Evolutionary conservation across 2,797 vertebrate genomes (phyloP).

Genomic region (Mallotus villosus): DNA sequence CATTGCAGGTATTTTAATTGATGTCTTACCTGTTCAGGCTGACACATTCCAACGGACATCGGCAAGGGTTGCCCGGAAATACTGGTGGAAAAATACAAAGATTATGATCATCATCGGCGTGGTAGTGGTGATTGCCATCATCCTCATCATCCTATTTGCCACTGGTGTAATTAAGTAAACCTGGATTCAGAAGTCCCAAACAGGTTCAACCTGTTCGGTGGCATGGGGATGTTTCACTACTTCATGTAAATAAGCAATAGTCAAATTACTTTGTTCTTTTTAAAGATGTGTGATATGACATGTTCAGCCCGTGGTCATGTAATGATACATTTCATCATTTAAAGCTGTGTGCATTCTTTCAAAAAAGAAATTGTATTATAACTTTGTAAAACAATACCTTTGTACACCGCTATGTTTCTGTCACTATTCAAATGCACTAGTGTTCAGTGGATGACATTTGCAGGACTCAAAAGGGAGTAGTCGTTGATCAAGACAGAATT

Average conservation of each 20-base stretch:
- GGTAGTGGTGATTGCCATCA: constrained; percentile 66
- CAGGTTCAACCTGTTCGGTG: not conserved
- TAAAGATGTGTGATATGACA: not conserved
- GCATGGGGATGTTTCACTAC: not conserved
- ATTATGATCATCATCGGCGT: constrained; percentile 78
- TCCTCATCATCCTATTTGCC: constrained; percentile 81
- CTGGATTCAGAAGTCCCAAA: not conserved
- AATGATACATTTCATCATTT: constrained; percentile 4
- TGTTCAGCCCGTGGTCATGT: not conserved
- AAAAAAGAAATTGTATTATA: not conserved
- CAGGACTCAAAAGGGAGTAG: not conserved
- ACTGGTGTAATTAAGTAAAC: constrained; percentile 63
- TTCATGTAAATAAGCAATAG: constrained; percentile 6
- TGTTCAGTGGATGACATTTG: not conserved
- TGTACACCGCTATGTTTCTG: not conserved
- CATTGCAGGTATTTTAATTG: constrained; percentile 1
- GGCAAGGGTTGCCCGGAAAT: constrained; percentile 74
- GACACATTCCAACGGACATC: constrained; percentile 78
- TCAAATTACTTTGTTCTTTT: not conserved
- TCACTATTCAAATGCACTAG: not conserved
- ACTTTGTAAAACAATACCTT: not conserved
- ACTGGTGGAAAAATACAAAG: constrained; percentile 83
- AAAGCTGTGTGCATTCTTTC: not conserved
- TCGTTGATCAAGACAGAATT: not conserved
- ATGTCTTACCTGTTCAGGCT: constrained; percentile 66